Base-by-base conservation (phyloP, 2,113 vertebrate species). In the Vicugna pacos region DNA sequence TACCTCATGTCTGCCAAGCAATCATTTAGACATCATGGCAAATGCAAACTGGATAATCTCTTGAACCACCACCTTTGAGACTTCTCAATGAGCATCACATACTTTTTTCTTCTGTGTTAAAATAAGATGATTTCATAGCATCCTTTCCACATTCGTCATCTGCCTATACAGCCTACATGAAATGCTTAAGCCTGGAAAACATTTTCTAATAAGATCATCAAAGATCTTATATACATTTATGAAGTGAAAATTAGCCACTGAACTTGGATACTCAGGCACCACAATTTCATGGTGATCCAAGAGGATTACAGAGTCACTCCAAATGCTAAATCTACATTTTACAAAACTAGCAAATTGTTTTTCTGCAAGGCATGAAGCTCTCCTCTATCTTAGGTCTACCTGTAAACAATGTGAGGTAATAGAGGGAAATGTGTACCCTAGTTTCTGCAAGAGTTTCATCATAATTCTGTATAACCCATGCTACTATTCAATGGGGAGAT, bases 311-410 rank as follows among this genome's bases (percentile, higher is more conserved):
- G 90, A 32, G 35, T 28, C 10, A 94, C 19, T 80, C 24, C 42
- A 94, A 93, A 93, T 70, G 58, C 69, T 91, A 24, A 81, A 56
- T 38, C 60, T 64, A 65, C n/a, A 65, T 67, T 70, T 94, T 30
- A 60, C 1, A 9, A 94, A 96, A 76, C 35, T n/a, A 35, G 58
- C 60, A 48, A 56, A 52, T 28, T 77, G n/a, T 30, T 91, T 64
- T 80, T 67, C 28, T 42, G 24, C n/a, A 13, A 75, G 30, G 35
- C 70, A 72, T 48, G 6, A 58, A 80, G 46, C 20, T 60, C 32
- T 64, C 35, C 38, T 58, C 46, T 73, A 64, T 22, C 42, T 67
- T 3, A 35, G 12, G 72, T 69, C 77, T 35, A 42, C 30, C 58
- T 58, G 22, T 81, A 38, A 50, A n/a, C 22, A 94, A 42, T 15